Evolutionary conservation across 37 sponge, comb jelly and placozoan species (phyloP).

Genomic region (Hormiphora californensis): DNA sequence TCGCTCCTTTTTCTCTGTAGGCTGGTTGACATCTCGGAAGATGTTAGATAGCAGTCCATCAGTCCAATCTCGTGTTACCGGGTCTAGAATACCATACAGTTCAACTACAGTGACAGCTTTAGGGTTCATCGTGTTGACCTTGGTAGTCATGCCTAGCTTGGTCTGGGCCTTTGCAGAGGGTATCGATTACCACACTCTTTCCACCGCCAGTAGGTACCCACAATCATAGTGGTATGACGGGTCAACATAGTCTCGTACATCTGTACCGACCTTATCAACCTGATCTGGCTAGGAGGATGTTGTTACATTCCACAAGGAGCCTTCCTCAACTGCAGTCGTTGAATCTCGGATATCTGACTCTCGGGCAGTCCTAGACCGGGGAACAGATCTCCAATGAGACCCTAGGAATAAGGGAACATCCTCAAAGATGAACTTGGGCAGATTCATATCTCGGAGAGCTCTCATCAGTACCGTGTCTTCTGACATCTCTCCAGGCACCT

Average conservation of each 20-base stretch:
- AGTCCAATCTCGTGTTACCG: constrained; percentile 97
- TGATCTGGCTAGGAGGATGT: constrained; percentile 64
- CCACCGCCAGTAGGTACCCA: constrained; percentile 99
- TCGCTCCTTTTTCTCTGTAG: constrained; percentile 95
- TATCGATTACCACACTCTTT: constrained; percentile 95
- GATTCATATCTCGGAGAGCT: constrained; percentile 98
- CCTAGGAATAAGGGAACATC: constrained; percentile 97
- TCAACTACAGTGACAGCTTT: constrained; percentile 95
- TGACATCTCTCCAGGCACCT: constrained; percentile 57
- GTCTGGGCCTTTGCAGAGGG: constrained; percentile 90
- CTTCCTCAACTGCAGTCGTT: no score
- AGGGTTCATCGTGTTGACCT: constrained; percentile 89
- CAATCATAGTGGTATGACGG: constrained; percentile 95
- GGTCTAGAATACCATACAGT: constrained; percentile 96
- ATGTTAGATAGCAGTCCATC: constrained; percentile 98
- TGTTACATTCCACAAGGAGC: constrained; percentile 72
- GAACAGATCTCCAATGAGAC: constrained; percentile 95
- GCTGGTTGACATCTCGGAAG: constrained; percentile 95
- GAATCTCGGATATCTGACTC: constrained; percentile 97
- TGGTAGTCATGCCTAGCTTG: constrained; percentile 83
- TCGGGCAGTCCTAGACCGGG: constrained; percentile 98
- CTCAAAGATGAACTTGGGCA: constrained; percentile 99
- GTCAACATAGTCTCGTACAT: constrained; percentile 99
- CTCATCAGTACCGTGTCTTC: constrained; percentile 97
- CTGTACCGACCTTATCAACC: constrained; percentile 97